Conservation (phyloP, 1,140 invertebrate species). For the Lerema accius region DNA sequence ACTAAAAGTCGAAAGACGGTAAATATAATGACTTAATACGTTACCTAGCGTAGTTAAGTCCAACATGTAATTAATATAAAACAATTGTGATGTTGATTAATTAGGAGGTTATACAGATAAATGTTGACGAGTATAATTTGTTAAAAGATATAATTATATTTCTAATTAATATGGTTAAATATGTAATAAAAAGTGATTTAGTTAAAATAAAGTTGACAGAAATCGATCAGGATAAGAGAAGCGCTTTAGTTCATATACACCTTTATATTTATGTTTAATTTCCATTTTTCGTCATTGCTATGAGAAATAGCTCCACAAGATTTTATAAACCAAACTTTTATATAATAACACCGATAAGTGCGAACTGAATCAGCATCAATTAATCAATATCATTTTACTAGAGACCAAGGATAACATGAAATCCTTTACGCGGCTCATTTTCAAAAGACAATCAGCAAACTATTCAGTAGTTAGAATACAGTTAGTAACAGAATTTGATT, state of each 20-base stretch:
- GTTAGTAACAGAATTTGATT: neutral
- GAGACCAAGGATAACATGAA: slow-evolving; percentile 14
- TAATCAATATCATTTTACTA: slow-evolving; percentile 4
- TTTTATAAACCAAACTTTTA: slow-evolving; percentile 2
- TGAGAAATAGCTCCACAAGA: neutral
- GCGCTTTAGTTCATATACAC: slow-evolving; percentile 46
- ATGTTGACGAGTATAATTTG: slow-evolving; percentile 74
- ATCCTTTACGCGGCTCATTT: slow-evolving; percentile 22
- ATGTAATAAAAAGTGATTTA: slow-evolving; percentile 50
- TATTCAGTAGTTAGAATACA: slow-evolving; percentile 3
- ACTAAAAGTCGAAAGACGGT: slow-evolving; percentile 72
- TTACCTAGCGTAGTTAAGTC: slow-evolving; percentile 66
- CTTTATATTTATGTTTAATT: neutral
- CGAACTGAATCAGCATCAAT: slow-evolving; percentile 1
- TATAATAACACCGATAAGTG: slow-evolving; percentile 2
- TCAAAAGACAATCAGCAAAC: slow-evolving; percentile 23
- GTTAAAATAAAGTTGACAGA: slow-evolving; percentile 43
- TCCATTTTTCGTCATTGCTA: neutral
- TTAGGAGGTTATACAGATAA: slow-evolving; percentile 74
- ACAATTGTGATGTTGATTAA: slow-evolving; percentile 77
- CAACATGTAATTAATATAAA: slow-evolving; percentile 64
- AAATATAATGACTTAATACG: slow-evolving; percentile 58
- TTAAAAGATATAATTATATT: slow-evolving; percentile 72
- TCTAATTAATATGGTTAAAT: slow-evolving; percentile 65
- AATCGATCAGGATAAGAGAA: slow-evolving; percentile 31